These are phyloP conservation scores for Drosophila mettleri DNA, from an alignment of 2,888 invertebrate genomes.

Conservation along the genomic window DNA sequence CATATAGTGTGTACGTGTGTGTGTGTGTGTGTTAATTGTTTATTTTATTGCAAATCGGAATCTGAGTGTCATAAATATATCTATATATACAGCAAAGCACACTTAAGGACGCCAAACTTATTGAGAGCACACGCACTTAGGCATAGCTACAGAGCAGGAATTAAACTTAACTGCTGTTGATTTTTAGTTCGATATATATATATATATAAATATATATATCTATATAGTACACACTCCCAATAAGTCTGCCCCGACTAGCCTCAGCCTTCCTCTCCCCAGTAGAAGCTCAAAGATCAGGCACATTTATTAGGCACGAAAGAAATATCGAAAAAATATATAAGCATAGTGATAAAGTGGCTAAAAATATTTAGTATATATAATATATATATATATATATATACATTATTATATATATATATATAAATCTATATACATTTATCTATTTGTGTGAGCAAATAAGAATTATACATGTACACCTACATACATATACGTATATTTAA, in stretches of 20 bases:
- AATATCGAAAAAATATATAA: constrained; percentile 26
- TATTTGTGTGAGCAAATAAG: constrained; percentile 59
- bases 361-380: constrained; percentile 51
- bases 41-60: constrained; percentile 19
- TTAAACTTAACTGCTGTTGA: constrained; percentile 15
- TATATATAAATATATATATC: not conserved
- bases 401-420: constrained; percentile 3
- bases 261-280: constrained; percentile 24
- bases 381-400: constrained; percentile 11
- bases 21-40: constrained; percentile 27
- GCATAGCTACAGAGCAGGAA: constrained; percentile 22
- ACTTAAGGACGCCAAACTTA: constrained; percentile 19
- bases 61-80: constrained; percentile 42
- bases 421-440: constrained; percentile 20
- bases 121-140: constrained; percentile 18
- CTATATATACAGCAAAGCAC: constrained; percentile 10
- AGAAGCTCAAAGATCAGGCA: constrained; percentile 55
- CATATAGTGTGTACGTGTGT: too few species aligned
- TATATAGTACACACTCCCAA: constrained; percentile 3
- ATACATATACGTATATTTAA: constrained; percentile 67
- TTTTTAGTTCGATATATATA: constrained; percentile 7
- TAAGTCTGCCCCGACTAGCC: constrained; percentile 38
- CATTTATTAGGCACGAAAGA: constrained; percentile 21
- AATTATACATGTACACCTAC: constrained; percentile 55
- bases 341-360: constrained; percentile 68